Evolutionary conservation across 1,140 invertebrate genomes (phyloP), one percentile per base, ranked within the genome.

Genomic region (Magallana angulata): DNA sequence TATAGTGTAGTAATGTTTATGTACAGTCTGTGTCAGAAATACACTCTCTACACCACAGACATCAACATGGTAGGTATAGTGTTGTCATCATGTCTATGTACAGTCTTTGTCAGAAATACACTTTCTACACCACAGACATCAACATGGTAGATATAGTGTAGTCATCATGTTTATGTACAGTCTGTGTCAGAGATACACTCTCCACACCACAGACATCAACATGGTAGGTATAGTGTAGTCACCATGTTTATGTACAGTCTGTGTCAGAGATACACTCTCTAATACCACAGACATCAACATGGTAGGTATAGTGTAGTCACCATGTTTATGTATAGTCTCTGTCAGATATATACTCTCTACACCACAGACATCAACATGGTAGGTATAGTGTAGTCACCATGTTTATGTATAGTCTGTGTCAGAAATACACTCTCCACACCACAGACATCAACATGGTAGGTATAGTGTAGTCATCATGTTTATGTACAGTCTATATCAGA

Each of bases 91-190:
- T 94, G 58, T 71, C 48, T 36, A 30, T 24, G 18, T 24, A 24
- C 18, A 24, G 18, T 24, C 18, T 24, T 0, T 24, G 0, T 24
- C 18, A 24, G 18, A 24, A 0, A 24, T 24, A 24, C 18, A 24
- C 18, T 24, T 0, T 24, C 18, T 0, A 24, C 18, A 24, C 18
- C 18, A 24, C 18, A 24, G 18, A 24, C 18, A 24, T 24, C 18
- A 24, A 24, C 18, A 24, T 24, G 18, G 18, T 24, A 24, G 18
- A 0, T 82, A 6, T 18, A 30, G 36, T 36, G 36, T 36, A 3
- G 89, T 95, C 24, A 86, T 95, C 68, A 90, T 94, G 58, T 71
- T 71, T 36, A 30, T 71, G 18, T 71, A 71, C 24, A 71, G 8
- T 12, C 9, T 36, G 7, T 30, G 68, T 30, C 68, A 71, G 8